Base-by-base conservation (phyloP, 2,888 invertebrate species). In the Lagria hirta region DNA sequence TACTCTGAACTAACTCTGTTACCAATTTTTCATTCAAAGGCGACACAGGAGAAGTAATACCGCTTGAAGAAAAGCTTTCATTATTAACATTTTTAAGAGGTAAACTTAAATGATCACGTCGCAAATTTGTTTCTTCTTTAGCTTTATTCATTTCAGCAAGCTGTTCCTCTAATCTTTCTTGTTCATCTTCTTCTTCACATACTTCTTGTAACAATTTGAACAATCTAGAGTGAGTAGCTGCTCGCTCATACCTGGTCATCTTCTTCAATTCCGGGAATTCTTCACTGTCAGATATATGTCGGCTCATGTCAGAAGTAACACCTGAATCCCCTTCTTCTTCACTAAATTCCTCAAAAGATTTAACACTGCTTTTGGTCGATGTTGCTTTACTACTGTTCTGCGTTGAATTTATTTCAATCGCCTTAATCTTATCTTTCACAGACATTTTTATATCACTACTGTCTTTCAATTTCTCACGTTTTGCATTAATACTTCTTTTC, bases 171-270 rank as follows among this genome's bases (percentile, higher is more conserved):
- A 17, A 68, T 8, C 58, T 55, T 38, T 65, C 66, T 30, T 64
- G 61, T 40, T 64, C 65, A 23, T 64, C 67, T 32, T 70, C 69
- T 2, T 62, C 61, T 26, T 75, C 75, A 57, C 75, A 74, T 55
- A 79, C 81, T 29, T 81, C 80, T 64, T 81, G 83, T 12, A 86
- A 66, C 7, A 86, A 67, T 57, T 80, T 80, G 57, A 83, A 84
- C 11, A 86, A 70, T 50, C 86, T 74, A 24, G 84, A 85, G 68
- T 86, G 86, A 21, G 86, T 86, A 20, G 83, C 80, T 2, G 84
- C 84, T 34, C 86, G 73, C 64, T 84, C 81, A 62, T 83, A 86
- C 43, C 77, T 75, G 6, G 75, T 76, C 62, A 77, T 72, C 55
- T 79, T 81, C 20, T 73, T 74, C 12, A 77, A 61, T 50, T 81